Base-by-base conservation (phyloP, 2,888 invertebrate genomes). In the Idaea biselata region DNA sequence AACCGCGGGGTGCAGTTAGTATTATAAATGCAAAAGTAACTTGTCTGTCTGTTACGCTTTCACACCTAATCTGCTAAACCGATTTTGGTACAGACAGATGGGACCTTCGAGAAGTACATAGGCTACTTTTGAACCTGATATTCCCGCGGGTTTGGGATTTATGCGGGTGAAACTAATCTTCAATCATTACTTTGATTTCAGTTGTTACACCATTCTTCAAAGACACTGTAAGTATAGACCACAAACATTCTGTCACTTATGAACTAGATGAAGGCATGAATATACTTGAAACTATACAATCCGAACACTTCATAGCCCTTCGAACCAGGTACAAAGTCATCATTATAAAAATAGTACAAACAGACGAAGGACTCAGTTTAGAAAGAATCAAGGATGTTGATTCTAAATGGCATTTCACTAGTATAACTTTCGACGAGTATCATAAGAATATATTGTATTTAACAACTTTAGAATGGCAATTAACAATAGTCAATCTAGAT, bases 371-470 rank as follows among this genome's bases (percentile, higher is more conserved):
- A 1, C 60, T 87, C 54, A 64, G 70, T 32, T 68, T 90, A 63
- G 81, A 88, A 57, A 79, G 81, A 68, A 58, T 89, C 0, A 87
- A 88, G 69, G 78, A 80, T 68, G 75, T 87, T 25, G 80, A 85
- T 56, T 84, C 88, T 0, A 80, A 82, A 59, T 65, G 86, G 33
- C 84, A 89, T 0, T 89, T 86, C 64, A 91, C 90, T 0, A 79
- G 90, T 55, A 83, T 93, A 67, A 80, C 83, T 7, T 89, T 91
- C 75, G 92, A 93, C 68, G 80, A 78, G 58, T 77, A 79, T 66
- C 88, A 89, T 66, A 87, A 82, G 64, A 87, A 87, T 65, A 88
- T 93, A 57, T 72, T 90, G 54, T 90, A 89, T 73, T 77, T 84
- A 1, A 88, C 84, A 31, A 81, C 80, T 58, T 69, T 88, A 58